Conservation (phyloP, 92 coral and sea anemone genomes). For the Phenganax marumi region DNA sequence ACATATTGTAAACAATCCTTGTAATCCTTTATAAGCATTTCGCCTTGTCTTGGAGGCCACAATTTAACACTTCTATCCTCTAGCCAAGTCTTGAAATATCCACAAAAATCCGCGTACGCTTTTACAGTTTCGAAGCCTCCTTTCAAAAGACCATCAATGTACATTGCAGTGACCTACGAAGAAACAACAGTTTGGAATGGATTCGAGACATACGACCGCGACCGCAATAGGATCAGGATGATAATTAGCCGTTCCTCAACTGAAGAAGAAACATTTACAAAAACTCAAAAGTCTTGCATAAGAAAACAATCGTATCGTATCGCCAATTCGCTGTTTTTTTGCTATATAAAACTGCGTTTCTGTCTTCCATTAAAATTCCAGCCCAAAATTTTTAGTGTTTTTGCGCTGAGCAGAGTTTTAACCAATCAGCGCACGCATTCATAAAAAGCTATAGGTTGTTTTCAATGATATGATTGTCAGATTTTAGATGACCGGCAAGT, state of each 20-base stretch:
- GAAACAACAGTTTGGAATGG: constrained; percentile 2
- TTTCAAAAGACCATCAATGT: constrained; percentile 92
- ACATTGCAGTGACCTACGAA: constrained; percentile 90
- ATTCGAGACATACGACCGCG: background rate
- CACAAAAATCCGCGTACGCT: constrained; percentile 99
- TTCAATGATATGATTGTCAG: too few relatives aligned
- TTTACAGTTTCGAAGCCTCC: constrained; percentile 98
- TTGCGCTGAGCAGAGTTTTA: too few relatives aligned
- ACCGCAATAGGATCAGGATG: background rate
- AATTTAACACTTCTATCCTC: constrained; percentile 95
- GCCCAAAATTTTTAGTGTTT: too few relatives aligned
- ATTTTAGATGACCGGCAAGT: too few relatives aligned
- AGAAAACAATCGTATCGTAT: too few relatives aligned
- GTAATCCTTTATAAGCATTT: constrained; percentile 97
- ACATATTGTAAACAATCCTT: constrained; percentile 93
- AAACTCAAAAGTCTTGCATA: too few relatives aligned
- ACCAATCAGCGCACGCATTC: too few relatives aligned
- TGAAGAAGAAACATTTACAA: too few relatives aligned
- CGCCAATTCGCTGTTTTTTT: too few relatives aligned
- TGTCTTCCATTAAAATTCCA: too few relatives aligned
- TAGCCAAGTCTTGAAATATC: constrained; percentile 95
- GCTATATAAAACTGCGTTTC: too few relatives aligned
- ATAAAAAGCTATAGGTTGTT: too few relatives aligned
- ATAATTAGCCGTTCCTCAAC: background rate
- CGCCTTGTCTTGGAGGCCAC: constrained; percentile 96